Conservation (phyloP, 2,797 vertebrate genomes). For the Catamblyrhynchus diadema region DNA sequence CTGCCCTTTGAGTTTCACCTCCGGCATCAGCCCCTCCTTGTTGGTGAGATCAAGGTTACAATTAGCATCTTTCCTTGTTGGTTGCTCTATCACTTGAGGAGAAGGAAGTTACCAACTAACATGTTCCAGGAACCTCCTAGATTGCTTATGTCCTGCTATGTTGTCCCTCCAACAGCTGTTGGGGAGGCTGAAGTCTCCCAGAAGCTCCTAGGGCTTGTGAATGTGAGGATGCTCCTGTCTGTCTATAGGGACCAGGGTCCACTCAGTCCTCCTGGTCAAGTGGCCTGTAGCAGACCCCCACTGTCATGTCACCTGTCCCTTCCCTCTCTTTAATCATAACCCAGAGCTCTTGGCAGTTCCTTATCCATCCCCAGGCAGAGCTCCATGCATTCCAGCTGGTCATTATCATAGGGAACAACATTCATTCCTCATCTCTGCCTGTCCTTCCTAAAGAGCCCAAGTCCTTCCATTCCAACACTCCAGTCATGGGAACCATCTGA, state of each 20-base stretch:
- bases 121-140: neutral
- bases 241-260: neutral
- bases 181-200: neutral
- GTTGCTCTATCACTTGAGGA: neutral
- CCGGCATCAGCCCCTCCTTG: neutral
- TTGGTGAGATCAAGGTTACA: neutral
- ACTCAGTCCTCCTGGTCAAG: neutral
- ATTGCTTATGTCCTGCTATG: neutral
- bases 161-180: neutral
- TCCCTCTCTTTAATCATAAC: neutral
- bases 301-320: neutral
- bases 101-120: neutral
- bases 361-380: neutral
- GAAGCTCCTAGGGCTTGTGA: neutral
- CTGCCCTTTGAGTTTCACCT: neutral
- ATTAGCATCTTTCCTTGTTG: neutral
- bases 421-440: neutral
- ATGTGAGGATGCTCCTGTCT: neutral
- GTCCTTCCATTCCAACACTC: neutral
- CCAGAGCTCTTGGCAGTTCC: neutral
- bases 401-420: neutral
- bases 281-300: neutral
- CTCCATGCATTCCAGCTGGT: neutral
- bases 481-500: neutral
- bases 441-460: neutral